phyloP scores from a whole-genome alignment of 2,888 invertebrate species.

The Vanessa cardui region DNA sequence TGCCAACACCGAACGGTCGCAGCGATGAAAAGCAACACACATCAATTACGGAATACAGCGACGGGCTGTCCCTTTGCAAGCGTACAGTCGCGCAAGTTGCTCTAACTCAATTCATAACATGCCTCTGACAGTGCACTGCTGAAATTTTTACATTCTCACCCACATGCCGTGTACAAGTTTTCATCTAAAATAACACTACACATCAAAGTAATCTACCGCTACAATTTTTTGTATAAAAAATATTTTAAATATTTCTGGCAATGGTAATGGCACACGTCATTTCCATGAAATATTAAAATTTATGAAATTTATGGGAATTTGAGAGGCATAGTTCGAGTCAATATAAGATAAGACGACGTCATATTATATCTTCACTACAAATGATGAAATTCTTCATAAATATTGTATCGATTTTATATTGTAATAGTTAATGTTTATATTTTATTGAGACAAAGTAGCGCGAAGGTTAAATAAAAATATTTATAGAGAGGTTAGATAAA shows the following conservation, averaged over 20 bases:
- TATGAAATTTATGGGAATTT: not conserved
- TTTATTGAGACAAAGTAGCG: not conserved
- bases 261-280: not conserved
- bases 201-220: constrained; percentile 11
- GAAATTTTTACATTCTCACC: constrained; percentile 62
- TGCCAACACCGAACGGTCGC: constrained; percentile 65
- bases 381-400: too few relatives aligned
- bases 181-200: constrained; percentile 12
- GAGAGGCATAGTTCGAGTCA: too few relatives aligned
- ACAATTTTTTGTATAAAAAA: not conserved
- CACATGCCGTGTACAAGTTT: constrained; percentile 53
- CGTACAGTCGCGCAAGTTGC: constrained; percentile 60
- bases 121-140: constrained; percentile 48
- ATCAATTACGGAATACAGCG: constrained; percentile 69
- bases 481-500: constrained; percentile 4
- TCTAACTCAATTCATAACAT: constrained; percentile 74
- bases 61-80: constrained; percentile 56
- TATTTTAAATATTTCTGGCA: not conserved
- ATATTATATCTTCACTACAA: too few relatives aligned
- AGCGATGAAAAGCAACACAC: constrained; percentile 75
- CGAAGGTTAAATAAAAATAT: not conserved
- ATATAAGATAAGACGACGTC: too few relatives aligned
- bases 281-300: not conserved
- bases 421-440: not conserved
- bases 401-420: not conserved